Conservation (phyloP, 2,113 vertebrate genomes). For the Ceratotherium simum region DNA sequence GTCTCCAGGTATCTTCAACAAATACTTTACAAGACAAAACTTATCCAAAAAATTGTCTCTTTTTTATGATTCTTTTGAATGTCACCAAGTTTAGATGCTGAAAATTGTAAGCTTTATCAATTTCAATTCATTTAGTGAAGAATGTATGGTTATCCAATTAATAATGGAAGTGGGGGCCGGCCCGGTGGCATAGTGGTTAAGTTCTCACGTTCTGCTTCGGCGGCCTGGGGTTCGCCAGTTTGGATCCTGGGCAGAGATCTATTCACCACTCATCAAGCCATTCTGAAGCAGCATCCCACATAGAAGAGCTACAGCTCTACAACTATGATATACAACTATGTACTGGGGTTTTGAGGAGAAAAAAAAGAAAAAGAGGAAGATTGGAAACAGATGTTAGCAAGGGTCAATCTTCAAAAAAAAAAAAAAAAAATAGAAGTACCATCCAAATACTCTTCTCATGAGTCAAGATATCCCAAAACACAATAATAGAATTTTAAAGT, state of each 20-base stretch:
- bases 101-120: conserved; percentile 1
- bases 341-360: too few relatives aligned
- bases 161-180: neutral
- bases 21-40: conserved; percentile 24
- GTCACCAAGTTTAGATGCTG: conserved; percentile 9
- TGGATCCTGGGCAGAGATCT: too few relatives aligned
- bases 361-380: too few relatives aligned
- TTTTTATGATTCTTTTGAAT: conserved; percentile 42
- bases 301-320: too few relatives aligned
- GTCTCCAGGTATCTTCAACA: neutral
- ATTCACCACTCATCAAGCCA: too few relatives aligned
- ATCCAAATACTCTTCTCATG: neutral
- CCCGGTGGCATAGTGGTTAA: too few relatives aligned
- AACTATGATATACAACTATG: too few relatives aligned
- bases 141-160: neutral
- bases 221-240: too few relatives aligned
- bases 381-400: too few relatives aligned
- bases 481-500: neutral
- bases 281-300: too few relatives aligned
- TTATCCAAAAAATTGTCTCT: neutral
- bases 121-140: conserved; percentile 12
- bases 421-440: neutral
- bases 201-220: too few relatives aligned
- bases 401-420: too few relatives aligned
- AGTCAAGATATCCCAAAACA: neutral